Percentiles rank a stretch among this genome's conserved stretches.
Evolutionary conservation across 2,113 vertebrate species (phyloP).

Genomic region (Bostrychus sinensis): DNA sequence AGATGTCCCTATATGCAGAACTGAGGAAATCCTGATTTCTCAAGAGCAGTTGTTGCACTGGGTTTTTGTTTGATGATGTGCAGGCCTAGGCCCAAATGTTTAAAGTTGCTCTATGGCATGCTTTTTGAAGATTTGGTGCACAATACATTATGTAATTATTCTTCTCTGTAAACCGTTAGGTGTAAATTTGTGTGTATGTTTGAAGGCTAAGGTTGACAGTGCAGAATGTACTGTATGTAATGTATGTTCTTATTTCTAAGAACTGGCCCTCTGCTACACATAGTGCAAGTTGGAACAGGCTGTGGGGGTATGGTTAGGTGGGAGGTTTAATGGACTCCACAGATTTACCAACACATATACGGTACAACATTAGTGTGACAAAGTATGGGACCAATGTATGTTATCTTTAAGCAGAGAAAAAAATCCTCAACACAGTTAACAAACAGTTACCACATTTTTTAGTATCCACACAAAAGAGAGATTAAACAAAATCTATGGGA

Average conservation of each 20-base stretch:
- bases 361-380: neutral
- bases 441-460: slow-evolving; percentile 8
- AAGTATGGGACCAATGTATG: slow-evolving; percentile 19
- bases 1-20: neutral
- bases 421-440: no score
- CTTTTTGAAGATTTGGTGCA: slow-evolving; percentile 28
- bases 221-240: slow-evolving; percentile 24
- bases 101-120: slow-evolving; percentile 31
- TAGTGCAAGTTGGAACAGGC: slow-evolving; percentile 24
- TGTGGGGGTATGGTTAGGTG: neutral
- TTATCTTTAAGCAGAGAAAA: no score
- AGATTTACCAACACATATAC: slow-evolving; percentile 15
- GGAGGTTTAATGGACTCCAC: slow-evolving; percentile 1
- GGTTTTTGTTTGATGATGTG: slow-evolving; percentile 36
- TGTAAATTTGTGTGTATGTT: slow-evolving; percentile 1
- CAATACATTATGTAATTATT: slow-evolving; percentile 19
- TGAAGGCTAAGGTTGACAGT: slow-evolving; percentile 10
- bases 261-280: slow-evolving; percentile 32
- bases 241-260: slow-evolving; percentile 26
- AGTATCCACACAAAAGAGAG: slow-evolving; percentile 35
- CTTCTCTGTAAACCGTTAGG: neutral
- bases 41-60: slow-evolving; percentile 16
- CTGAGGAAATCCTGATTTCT: slow-evolving; percentile 16
- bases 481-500: slow-evolving; percentile 17
- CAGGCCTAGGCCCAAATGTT: slow-evolving; percentile 32